Base-by-base conservation (phyloP, 2,888 invertebrate genomes). In the Drosophila flavopinicola region DNA sequence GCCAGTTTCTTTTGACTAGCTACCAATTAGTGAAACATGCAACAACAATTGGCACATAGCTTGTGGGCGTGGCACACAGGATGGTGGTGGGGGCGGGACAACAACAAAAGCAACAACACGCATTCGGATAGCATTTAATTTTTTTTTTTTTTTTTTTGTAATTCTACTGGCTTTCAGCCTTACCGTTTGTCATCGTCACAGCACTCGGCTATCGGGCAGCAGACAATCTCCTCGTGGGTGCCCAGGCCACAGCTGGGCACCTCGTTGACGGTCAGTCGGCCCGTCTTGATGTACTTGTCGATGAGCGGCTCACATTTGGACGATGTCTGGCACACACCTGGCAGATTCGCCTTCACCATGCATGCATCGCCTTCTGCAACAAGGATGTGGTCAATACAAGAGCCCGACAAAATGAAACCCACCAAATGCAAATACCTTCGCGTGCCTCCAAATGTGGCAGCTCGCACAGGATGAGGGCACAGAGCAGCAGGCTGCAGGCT, bases 241-340 rank as follows among this genome's bases (percentile, higher is more conserved):
- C 57, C 48, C 15, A 88, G 78, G 1, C 86, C 83, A 58, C 90
- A 90, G n/a, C 48, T 64, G 6, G 78, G 73, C 9, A 90, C 66
- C 2, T 87, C 75, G 0, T 15, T n/a, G 0, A 27, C n/a, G 1
- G 33, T 61, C 10, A 89, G 61, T 25, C 38, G 49, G 0, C 67
- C 66, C 1, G 56, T 35, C 15, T 61, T 60, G 6, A 90, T 64
- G 3, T 72, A 73, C 1, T 74, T 57, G 0, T 63, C 53, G 63
- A 67, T 30, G 38, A 65, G 10, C 4, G 57, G 59, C 23, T 66
- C 70, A 42, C 90, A 90, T 13, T 74, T 49, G 2, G 75, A 59
- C 3, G 77, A 29, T 20, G 27, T 2, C 13, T 27, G 68, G 29
- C 90, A 90, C 0, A 77, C 39, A 2, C 90, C 90, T 1, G 60